Evolutionary conservation across 1,140 invertebrate species (phyloP), one percentile per base, ranked within the genome.

Genomic region (Tenebrio molitor): DNA sequence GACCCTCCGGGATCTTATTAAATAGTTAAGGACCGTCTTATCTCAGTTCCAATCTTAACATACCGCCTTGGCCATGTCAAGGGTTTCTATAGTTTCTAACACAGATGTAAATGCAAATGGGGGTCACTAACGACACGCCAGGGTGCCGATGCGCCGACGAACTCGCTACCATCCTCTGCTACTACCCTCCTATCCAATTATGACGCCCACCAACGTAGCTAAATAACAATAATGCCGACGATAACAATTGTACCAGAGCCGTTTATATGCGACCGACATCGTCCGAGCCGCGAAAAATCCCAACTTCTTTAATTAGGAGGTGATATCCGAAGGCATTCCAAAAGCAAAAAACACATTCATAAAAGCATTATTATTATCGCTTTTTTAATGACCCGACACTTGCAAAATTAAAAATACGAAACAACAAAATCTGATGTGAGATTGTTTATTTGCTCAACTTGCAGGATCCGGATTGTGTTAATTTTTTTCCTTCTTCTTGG

Each of bases 101-200:
- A 73, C 74, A 73, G 67, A 67, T 75, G 74, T 73, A 75, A 75
- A 75, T 75, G 74, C 74, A 75, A 75, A 75, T 75, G 74, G 63
- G 67, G 65, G 65, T 68, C 65, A 68, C 65, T 68, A 68, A 68
- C 42, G 41, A 74, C 67, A 69, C 72, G 25, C 39, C 62, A 71
- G 58, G 36, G 63, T 71, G 39, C 42, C 62, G 41, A 71, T 69
- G 58, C 44, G 62, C 50, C 34, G 65, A 64, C 72, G 62, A 69
- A 41, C 36, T 53, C 62, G 68, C 67, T 44, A 33, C 72, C 23
- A 73, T 73, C 42, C 66, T 64, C 19, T 71, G 66, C 65, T 71
- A 41, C 73, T 39, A 64, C 63, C 73, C 62, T 25, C 69, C 62
- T 68, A 42, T 69, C 72, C 68, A 73, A 73, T 73, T 73, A 73